phyloP scores from a whole-genome alignment of 2,113 vertebrate genomes.

The Coregonus clupeaformis region DNA sequence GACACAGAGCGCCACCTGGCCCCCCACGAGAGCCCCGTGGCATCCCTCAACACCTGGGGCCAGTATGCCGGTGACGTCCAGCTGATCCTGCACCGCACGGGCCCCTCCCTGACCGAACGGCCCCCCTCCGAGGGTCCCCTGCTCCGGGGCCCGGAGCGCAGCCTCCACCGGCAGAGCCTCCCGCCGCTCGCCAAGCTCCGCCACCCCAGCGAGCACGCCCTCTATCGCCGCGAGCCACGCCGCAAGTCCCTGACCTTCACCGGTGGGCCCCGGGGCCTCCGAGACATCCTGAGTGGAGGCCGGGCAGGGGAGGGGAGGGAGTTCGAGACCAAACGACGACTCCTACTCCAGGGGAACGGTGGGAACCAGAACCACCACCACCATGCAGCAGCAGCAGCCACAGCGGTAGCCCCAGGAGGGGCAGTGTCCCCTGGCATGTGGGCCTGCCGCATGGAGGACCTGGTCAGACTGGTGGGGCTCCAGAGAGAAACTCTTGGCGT shows the following conservation, averaged over 20 bases:
- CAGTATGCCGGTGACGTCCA: constrained; percentile 97
- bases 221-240: constrained; percentile 89
- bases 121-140: constrained; percentile 87
- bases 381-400: constrained; percentile 46
- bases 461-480: constrained; percentile 84
- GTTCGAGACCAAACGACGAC: constrained; percentile 80
- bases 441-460: constrained; percentile 77
- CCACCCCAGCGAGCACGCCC: constrained; percentile 81
- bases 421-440: constrained; percentile 58
- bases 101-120: constrained; percentile 89
- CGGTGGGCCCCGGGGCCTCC: constrained; percentile 86
- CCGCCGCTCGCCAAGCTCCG: constrained; percentile 92
- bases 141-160: constrained; percentile 85
- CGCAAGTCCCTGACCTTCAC: constrained; percentile 96
- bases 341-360: constrained; percentile 61
- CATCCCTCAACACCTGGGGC: constrained; percentile 96
- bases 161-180: constrained; percentile 89
- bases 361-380: constrained; percentile 34
- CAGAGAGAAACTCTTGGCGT: constrained; percentile 89
- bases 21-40: constrained; percentile 92
- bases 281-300: constrained; percentile 88
- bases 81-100: constrained; percentile 89
- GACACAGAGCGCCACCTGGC: constrained; percentile 91
- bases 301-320: constrained; percentile 72
- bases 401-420: constrained; percentile 16